phyloP scores from a whole-genome alignment of 2,888 invertebrate genomes.

The Archaeoteleia sp. region DNA sequence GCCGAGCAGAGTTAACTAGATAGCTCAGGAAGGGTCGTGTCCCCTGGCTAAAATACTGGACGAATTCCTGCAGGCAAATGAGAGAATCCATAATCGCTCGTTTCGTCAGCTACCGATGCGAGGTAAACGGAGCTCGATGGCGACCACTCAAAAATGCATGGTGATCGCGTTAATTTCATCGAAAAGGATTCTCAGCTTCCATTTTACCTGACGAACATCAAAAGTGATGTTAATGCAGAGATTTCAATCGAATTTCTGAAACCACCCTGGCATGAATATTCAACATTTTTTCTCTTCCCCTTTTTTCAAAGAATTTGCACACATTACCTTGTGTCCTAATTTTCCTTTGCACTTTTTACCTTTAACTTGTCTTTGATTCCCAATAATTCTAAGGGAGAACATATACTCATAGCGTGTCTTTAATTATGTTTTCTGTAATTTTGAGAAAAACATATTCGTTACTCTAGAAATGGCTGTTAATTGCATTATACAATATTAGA shows the following conservation, averaged over 20 bases:
- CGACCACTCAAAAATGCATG: constrained; percentile 1
- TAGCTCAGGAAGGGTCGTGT: constrained; percentile 49
- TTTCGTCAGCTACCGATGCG: constrained; percentile 1
- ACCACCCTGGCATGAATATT: constrained; percentile 1
- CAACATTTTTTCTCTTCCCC: constrained; percentile 3
- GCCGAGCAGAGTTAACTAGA: constrained; percentile 63
- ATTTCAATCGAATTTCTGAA: neutral
- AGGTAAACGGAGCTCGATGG: neutral
- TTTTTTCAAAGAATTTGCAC: no score
- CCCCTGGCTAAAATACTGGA: constrained; percentile 57
- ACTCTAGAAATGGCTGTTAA: no score
- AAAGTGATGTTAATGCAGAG: constrained; percentile 1
- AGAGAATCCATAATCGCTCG: constrained; percentile 67
- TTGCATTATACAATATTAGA: no score
- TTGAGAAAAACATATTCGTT: no score
- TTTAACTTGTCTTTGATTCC: no score
- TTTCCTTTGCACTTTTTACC: no score
- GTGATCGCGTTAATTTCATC: constrained; percentile 2
- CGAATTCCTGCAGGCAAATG: constrained; percentile 55
- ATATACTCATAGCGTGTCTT: no score
- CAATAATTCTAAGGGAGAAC: no score
- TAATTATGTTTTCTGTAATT: no score
- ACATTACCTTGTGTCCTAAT: no score
- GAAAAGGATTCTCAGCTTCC: neutral
- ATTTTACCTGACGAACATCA: neutral